A percentile compares a stretch with the other conserved stretches of the same genome.
Conservation (phyloP, 1,140 invertebrate genomes). For the Ceratina australensis region DNA sequence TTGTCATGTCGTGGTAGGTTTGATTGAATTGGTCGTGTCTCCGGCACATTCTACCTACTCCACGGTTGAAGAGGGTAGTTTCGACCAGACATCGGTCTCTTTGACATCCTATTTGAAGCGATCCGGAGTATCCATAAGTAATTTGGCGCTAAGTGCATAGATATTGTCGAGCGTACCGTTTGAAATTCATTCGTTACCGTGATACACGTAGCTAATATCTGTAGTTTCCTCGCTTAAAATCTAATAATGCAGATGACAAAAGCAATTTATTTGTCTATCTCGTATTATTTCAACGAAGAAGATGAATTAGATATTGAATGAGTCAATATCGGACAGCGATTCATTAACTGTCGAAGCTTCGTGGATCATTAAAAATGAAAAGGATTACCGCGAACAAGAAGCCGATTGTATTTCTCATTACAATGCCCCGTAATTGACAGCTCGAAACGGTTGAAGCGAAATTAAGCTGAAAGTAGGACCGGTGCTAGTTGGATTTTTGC, state of each 20-base stretch:
- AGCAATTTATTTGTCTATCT: background rate
- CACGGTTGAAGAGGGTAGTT: conserved; percentile 18
- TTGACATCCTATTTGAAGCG: conserved; percentile 35
- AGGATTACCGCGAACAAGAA: background rate
- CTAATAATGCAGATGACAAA: background rate
- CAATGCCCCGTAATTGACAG: conserved; percentile 30
- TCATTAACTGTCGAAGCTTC: too few species aligned
- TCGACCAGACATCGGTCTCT: conserved; percentile 25
- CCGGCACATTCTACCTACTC: conserved; percentile 29
- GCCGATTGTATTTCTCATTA: conserved; percentile 30
- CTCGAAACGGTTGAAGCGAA: background rate
- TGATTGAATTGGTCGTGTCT: conserved; percentile 40
- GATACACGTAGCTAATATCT: too few species aligned
- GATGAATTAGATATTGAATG: background rate
- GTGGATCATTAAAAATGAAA: background rate
- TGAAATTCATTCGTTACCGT: background rate
- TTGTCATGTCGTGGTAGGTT: conserved; percentile 26
- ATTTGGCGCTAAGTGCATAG: conserved; percentile 23
- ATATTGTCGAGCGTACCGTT: conserved; percentile 12
- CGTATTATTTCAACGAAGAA: background rate
- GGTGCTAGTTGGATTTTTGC: conserved; percentile 16
- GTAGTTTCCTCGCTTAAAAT: too few species aligned
- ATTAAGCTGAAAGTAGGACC: conserved; percentile 30
- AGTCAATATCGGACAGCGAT: background rate
- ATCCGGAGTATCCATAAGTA: conserved; percentile 22